A percentile compares a stretch with the other conserved stretches of the same genome.
phyloP scores from a whole-genome alignment of 2,113 vertebrate species.

The Pica pica region DNA sequence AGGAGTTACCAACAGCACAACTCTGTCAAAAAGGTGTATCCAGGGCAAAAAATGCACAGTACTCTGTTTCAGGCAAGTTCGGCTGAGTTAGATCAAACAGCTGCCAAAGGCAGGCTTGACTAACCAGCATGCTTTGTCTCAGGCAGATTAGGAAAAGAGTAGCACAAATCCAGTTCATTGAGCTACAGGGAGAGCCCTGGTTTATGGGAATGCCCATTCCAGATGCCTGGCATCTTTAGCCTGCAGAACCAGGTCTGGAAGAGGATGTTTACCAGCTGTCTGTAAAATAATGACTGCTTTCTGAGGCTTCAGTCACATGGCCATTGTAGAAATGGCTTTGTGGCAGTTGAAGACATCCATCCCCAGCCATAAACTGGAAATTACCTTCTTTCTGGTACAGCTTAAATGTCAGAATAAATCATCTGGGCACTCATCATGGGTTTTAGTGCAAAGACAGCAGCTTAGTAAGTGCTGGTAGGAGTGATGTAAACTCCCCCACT shows the following conservation, averaged over 20 bases:
- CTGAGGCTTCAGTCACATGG: background rate
- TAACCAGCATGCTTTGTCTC: background rate
- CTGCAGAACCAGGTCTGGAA: background rate
- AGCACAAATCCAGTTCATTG: background rate
- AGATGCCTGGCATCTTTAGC: background rate
- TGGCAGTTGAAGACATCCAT: background rate
- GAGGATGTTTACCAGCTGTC: slow-evolving; percentile 5
- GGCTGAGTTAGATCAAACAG: background rate
- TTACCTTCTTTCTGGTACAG: slow-evolving; percentile 21
- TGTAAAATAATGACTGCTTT: slow-evolving; percentile 6
- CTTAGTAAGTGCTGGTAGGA: background rate
- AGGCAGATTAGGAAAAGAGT: background rate
- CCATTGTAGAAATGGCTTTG: background rate
- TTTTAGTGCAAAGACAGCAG: background rate
- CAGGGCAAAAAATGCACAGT: background rate
- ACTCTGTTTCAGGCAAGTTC: background rate
- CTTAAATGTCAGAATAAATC: background rate
- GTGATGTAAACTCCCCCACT: background rate
- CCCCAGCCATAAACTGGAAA: slow-evolving; percentile 1
- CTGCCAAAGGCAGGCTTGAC: background rate
- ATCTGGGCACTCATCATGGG: background rate
- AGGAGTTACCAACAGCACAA: background rate
- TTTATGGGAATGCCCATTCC: background rate
- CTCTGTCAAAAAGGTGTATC: background rate
- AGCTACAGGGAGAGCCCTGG: background rate